These are phyloP conservation scores for Lypha dubia DNA, from an alignment of 2,888 invertebrate genomes.

Conservation along the genomic window DNA sequence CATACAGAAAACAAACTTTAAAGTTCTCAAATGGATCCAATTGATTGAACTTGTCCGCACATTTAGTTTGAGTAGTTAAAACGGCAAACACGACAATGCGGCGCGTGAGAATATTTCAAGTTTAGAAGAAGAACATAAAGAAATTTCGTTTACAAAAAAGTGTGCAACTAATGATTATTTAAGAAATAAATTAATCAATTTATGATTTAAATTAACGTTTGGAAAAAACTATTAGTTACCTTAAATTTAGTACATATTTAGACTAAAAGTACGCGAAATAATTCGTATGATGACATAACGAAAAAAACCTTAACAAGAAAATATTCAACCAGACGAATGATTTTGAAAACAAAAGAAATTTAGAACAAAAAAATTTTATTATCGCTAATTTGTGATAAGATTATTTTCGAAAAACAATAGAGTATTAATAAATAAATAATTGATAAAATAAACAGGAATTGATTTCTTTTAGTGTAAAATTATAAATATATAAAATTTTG, in stretches of 20 bases:
- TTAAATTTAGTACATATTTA: not conserved
- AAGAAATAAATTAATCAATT: conserved; percentile 47
- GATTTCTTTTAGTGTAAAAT: conserved; percentile 16
- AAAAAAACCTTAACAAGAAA: not conserved
- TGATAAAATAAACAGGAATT: conserved; percentile 59
- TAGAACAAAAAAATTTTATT: conserved; percentile 14
- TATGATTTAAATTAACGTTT: conserved; percentile 14
- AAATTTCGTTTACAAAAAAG: conserved; percentile 10
- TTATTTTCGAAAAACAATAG: conserved; percentile 65
- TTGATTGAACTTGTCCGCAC: conserved; percentile 20
- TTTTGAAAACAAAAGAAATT: conserved; percentile 12
- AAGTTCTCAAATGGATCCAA: not conserved
- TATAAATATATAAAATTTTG: conserved; percentile 20
- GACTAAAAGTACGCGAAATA: not conserved
- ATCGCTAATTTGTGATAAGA: conserved; percentile 67
- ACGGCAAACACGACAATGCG: not conserved
- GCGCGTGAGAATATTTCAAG: not conserved
- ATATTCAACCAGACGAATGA: not conserved
- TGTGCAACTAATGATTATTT: not conserved
- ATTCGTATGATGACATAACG: not conserved
- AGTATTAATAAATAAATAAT: conserved; percentile 65
- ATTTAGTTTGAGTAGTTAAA: conserved; percentile 27
- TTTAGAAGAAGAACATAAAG: not conserved
- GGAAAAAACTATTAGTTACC: not conserved
- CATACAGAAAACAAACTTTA: conserved; percentile 5